Evolutionary conservation across 1,140 invertebrate genomes (phyloP).

Genomic region (Glomeris maerens): DNA sequence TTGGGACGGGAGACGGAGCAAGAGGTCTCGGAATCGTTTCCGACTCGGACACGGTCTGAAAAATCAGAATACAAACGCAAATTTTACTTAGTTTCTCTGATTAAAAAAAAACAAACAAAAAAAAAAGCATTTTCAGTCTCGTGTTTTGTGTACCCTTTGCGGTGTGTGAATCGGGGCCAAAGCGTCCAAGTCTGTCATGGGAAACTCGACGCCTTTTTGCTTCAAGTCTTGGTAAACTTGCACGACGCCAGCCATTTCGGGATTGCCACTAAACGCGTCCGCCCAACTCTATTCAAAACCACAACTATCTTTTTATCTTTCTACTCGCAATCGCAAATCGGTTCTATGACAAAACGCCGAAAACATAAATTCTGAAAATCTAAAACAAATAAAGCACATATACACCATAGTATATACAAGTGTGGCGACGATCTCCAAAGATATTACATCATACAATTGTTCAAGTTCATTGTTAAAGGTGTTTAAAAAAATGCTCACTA

Average conservation of each 20-base stretch:
- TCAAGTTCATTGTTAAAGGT: no score
- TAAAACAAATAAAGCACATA: no score
- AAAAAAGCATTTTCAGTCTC: slow-evolving; percentile 1
- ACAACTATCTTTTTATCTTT: no score
- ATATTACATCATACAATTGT: no score
- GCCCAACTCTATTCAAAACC: slow-evolving; percentile 89
- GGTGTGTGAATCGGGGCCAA: slow-evolving; percentile 96
- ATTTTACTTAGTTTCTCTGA: slow-evolving; percentile 4
- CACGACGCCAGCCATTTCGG: slow-evolving; percentile 80
- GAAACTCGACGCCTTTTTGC: slow-evolving; percentile 94
- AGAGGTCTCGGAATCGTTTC: slow-evolving; percentile 17
- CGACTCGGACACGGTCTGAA: slow-evolving; percentile 18
- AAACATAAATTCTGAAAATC: no score
- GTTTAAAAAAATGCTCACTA: no score
- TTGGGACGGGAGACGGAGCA: neutral
- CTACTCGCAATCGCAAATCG: no score
- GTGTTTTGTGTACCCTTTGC: slow-evolving; percentile 53
- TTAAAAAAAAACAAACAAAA: slow-evolving; percentile 1
- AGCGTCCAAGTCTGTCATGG: slow-evolving; percentile 82
- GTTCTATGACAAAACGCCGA: no score
- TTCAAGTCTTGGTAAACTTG: slow-evolving; percentile 88
- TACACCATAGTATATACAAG: no score
- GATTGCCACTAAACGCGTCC: slow-evolving; percentile 79
- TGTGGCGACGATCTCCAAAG: no score
- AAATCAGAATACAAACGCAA: neutral